Evolutionary conservation across 2,888 invertebrate species (phyloP), one percentile per base, ranked within the genome.

Genomic region (Drosophila anceps): DNA sequence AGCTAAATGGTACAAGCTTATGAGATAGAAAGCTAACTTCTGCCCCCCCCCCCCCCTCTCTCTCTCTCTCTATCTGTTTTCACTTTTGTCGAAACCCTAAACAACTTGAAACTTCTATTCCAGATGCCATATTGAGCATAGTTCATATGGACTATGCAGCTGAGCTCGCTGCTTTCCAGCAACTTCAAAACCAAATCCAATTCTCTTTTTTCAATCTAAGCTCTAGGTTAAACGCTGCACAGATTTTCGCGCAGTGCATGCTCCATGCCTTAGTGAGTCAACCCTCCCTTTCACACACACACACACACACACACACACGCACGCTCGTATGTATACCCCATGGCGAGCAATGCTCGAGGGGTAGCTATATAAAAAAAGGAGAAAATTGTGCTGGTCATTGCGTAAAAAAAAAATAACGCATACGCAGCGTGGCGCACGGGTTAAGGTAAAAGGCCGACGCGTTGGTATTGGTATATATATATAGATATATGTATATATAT

Each of bases 371-470:
- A 79, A 69, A 33, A 39, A 37, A 76, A 55, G 2, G 24, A 12
- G n/a, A 24, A 54, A 54, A 54, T 51, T 78, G 60, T 67, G 69
- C 79, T 77, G 79, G 77, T 75, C 77, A 77, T 70, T 79, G 76
- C 67, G 63, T 74, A 70, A 64, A 55, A 50, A 55, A 50, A 39
- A 58, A 50, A 67, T 46, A 39, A 54, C 58, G 79, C 61, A 77
- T 79, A 70, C 77, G 76, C 76, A 67, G 55, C 41, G 63, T 65
- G 6, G n/a, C 50, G 41, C 63, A 69, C 27, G 39, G 67, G 44
- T 39, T 44, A 69, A 76, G 58, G 65, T 65, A 50, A 15, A 43
- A 20, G 15, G 8, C 53, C 12, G 9, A 27, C 27, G 44, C 24
- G 15, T 15, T 18, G 41, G 50, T 31, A 50, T 31, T 7, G 31